Conservation (phyloP, 2,113 vertebrate genomes). For the Podocnemis expansa region DNA sequence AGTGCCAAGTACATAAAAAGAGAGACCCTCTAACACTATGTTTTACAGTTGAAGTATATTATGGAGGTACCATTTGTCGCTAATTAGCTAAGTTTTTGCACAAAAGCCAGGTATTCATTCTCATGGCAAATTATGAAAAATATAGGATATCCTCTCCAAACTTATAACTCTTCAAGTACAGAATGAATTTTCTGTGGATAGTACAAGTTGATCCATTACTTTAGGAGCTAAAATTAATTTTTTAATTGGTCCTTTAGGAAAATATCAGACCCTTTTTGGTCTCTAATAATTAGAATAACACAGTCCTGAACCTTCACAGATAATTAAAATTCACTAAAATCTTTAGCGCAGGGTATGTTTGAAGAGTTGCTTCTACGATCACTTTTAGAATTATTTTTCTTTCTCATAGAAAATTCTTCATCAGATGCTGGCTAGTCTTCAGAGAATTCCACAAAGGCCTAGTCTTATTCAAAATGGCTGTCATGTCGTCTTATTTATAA, state of each 20-base stretch:
- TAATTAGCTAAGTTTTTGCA: background rate
- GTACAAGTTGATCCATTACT: background rate
- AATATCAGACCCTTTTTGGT: background rate
- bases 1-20: background rate
- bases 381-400: background rate
- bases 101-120: background rate
- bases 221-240: background rate
- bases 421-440: background rate
- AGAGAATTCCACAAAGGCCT: background rate
- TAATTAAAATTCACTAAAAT: background rate
- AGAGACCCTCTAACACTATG: background rate
- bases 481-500: background rate
- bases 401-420: background rate
- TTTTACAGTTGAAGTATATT: background rate
- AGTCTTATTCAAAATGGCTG: background rate
- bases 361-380: background rate
- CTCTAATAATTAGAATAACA: background rate
- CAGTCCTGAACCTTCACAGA: background rate
- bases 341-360: background rate
- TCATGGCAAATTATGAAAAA: background rate
- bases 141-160: background rate
- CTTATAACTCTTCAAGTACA: background rate
- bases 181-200: background rate
- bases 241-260: background rate
- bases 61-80: background rate